Evolutionary conservation across 1,140 invertebrate genomes (phyloP), one percentile per base, ranked within the genome.

Genomic region (Chlorops oryzae): DNA sequence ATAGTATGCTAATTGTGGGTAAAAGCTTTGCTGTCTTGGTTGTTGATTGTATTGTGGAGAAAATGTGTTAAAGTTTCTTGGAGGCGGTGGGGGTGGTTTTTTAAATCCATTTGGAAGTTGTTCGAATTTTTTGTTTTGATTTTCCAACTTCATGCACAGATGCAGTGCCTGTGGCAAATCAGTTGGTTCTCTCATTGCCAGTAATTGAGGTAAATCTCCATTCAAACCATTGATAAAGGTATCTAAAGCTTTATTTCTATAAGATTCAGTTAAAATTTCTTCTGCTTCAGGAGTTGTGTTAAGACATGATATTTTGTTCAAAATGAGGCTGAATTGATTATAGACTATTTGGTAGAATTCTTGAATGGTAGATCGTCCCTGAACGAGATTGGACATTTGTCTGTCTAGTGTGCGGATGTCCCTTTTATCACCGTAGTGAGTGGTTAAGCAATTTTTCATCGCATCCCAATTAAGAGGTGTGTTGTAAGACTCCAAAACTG

Each of bases 181-280:
- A 13, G 15, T 12, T 18, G 21, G 21, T 13, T 49, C 38, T 41
- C 41, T 49, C 23, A 49, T 49, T 27, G 37, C 38, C 9, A 49
- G 37, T 20, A 41, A 25, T 13, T 27, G 24, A 41, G 35, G 24
- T 28, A 49, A 13, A 12, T 49, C 47, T 24, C 25, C 12, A 22
- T 21, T 39, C 32, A 49, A 49, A 13, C 38, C 38, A 18, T 39
- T 13, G 20, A 49, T 27, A 41, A 49, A 46, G 23, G 37, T 49
- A 20, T 49, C 47, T 41, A 49, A 18, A 41, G 38, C 47, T 41
- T 41, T 49, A 49, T 49, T 39, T 41, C 47, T 40, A n/a, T 49
- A 49, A 15, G 41, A 10, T 27, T 49, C 22, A 25, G 37, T 49
- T 39, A 49, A 27, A 7, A 40, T 27, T 28, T 27, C 13, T 49